phyloP scores from a whole-genome alignment of 2,888 invertebrate genomes.

The Mystacides longicornis region DNA sequence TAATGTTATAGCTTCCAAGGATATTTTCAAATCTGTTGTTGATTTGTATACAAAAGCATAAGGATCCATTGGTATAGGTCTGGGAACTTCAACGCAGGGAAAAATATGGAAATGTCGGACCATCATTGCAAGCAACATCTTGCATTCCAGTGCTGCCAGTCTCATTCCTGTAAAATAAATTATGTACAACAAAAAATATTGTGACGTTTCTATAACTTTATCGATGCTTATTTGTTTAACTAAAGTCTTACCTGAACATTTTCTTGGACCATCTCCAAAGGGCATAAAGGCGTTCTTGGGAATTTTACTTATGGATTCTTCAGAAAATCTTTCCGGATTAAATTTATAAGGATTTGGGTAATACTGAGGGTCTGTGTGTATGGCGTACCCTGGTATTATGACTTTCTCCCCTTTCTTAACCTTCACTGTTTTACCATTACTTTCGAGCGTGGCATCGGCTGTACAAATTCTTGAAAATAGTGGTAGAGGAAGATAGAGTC shows the following conservation, averaged over 20 bases:
- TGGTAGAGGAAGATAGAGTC: not conserved
- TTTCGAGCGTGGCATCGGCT: not conserved
- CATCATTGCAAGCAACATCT: not conserved
- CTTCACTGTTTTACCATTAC: not conserved
- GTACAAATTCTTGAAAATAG: slow-evolving; percentile 1
- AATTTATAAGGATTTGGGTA: slow-evolving; percentile 2
- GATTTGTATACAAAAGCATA: not conserved
- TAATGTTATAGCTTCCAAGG: not conserved
- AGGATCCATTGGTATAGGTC: slow-evolving; percentile 10
- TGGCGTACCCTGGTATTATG: not conserved
- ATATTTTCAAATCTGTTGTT: not conserved
- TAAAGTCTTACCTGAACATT: slow-evolving; percentile 6
- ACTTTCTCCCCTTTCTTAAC: not conserved
- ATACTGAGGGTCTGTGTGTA: not conserved
- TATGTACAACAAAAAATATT: not conserved
- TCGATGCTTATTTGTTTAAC: not conserved
- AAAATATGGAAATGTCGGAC: slow-evolving; percentile 3
- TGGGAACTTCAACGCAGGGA: not conserved
- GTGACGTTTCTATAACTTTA: no score
- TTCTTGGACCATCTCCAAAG: slow-evolving; percentile 9
- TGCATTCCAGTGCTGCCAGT: slow-evolving; percentile 4
- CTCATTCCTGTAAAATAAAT: slow-evolving; percentile 9
- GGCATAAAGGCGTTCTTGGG: not conserved
- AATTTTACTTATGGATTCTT: not conserved
- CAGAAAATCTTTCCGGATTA: not conserved